Evolutionary conservation across 2,888 invertebrate genomes (phyloP), one percentile per base, ranked within the genome.

Genomic region (Masnerella sp.): DNA sequence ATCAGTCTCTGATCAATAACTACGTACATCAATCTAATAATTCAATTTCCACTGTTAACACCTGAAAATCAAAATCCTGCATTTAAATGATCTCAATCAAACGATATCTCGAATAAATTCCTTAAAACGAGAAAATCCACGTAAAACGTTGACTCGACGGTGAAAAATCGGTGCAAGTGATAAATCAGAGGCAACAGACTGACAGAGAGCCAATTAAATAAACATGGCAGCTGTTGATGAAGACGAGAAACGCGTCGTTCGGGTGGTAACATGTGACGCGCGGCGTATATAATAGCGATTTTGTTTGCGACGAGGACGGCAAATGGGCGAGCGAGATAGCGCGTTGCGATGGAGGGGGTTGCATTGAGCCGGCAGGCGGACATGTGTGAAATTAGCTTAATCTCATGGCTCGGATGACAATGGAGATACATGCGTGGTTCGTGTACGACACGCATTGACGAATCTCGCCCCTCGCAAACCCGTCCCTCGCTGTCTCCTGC

Each of bases 311-410:
- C 64, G 17, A 71, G 40, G 49, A 67, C 20, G 36, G n/a, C n/a
- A n/a, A n/a, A n/a, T n/a, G 32, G 52, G 22, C 34, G 59, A 61
- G 28, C 9, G 49, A 34, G 70, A 70, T 9, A 14, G 32, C 22
- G 30, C 36, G 34, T 49, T 62, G 38, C 28, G 43, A 64, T 56
- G 70, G 70, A 70, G 62, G 7, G 4, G 22, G 42, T 34, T 42
- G 72, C 59, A 58, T 59, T 72, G 45, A 59, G 49, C 58, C 32
- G 67, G 78, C 80, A 80, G 82, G 84, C 82, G 86, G 85, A 87
- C 87, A 87, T 87, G 87, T 87, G 87, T 87, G 87, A 87, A 87
- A 87, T 87, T 87, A 87, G 87, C 87, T 87, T 87, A 87, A 87
- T 87, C 87, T 87, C 84, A 81, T 83, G 80, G 83, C 82, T 87